phyloP scores from a whole-genome alignment of 2,113 vertebrate species.

The Rhegmatorhina hoffmannsi region DNA sequence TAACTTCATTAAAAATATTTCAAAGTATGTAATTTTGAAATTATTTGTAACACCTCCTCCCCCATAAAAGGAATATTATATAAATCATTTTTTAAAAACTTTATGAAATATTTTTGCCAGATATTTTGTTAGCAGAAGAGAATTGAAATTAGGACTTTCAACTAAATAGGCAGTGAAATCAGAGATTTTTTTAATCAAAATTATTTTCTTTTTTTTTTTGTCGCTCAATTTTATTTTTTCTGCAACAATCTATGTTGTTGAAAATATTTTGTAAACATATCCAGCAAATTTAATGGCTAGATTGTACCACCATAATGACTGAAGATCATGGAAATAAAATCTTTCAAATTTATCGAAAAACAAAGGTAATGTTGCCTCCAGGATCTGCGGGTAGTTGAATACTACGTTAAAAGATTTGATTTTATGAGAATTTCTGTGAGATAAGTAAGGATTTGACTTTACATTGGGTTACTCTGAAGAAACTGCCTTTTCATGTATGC shows the following conservation, averaged over 20 bases:
- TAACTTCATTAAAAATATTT: background rate
- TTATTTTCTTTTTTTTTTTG: background rate
- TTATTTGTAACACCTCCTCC: rapidly evolving
- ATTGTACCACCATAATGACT: background rate
- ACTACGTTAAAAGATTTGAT: background rate
- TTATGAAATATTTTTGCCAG: background rate
- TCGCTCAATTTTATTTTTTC: background rate
- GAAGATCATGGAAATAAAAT: background rate
- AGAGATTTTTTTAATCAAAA: background rate
- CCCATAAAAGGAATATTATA: background rate
- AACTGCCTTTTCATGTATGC: background rate
- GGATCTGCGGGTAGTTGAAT: background rate
- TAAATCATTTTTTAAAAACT: background rate
- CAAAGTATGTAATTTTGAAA: background rate
- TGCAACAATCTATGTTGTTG: background rate
- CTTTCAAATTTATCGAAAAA: background rate
- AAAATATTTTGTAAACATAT: background rate
- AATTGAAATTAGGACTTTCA: background rate
- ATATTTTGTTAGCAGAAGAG: background rate
- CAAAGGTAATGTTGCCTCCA: background rate
- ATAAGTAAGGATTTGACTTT: background rate
- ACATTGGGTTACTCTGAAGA: background rate
- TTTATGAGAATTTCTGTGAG: background rate
- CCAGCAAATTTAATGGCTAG: background rate
- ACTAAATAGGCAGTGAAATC: background rate